Conservation (phyloP, 2,888 invertebrate genomes). For the Crioceris asparagi region DNA sequence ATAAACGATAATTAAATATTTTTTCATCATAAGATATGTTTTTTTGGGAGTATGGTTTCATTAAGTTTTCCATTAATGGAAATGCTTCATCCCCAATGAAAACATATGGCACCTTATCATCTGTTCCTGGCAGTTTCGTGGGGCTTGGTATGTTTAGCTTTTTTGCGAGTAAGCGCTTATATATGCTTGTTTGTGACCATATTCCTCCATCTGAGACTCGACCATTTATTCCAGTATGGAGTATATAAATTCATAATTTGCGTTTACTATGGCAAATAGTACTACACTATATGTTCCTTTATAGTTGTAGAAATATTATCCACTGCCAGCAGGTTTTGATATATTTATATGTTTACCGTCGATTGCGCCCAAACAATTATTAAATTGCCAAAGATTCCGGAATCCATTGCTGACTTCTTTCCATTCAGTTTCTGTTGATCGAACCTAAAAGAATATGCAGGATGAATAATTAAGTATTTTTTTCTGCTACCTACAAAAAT, state of each 20-base stretch:
- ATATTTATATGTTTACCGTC: conserved; percentile 18
- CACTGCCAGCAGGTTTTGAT: conserved; percentile 11
- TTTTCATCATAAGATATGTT: background rate
- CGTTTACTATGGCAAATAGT: conserved; percentile 10
- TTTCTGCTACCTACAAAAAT: no score
- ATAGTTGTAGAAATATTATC: conserved; percentile 2
- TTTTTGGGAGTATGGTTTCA: conserved; percentile 8
- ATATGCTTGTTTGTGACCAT: conserved; percentile 14
- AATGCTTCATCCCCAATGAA: conserved; percentile 15
- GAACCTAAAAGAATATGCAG: conserved; percentile 10
- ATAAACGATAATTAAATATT: conserved; percentile 1
- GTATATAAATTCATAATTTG: conserved; percentile 22
- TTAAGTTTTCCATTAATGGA: conserved; percentile 12
- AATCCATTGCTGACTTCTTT: conserved; percentile 12
- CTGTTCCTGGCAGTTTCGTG: conserved; percentile 4
- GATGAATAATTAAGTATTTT: no score
- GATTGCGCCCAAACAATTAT: conserved; percentile 15
- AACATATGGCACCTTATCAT: conserved; percentile 8
- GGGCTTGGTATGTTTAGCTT: conserved; percentile 9
- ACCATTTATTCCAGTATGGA: conserved; percentile 21
- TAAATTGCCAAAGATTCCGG: conserved; percentile 16
- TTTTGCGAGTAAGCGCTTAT: conserved; percentile 9
- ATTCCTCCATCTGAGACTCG: conserved; percentile 22
- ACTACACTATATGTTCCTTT: conserved; percentile 8
- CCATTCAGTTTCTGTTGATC: conserved; percentile 12